Base-by-base conservation (phyloP, 35 echinoderm and acorn worm genomes). In the Lytechinus pictus region DNA sequence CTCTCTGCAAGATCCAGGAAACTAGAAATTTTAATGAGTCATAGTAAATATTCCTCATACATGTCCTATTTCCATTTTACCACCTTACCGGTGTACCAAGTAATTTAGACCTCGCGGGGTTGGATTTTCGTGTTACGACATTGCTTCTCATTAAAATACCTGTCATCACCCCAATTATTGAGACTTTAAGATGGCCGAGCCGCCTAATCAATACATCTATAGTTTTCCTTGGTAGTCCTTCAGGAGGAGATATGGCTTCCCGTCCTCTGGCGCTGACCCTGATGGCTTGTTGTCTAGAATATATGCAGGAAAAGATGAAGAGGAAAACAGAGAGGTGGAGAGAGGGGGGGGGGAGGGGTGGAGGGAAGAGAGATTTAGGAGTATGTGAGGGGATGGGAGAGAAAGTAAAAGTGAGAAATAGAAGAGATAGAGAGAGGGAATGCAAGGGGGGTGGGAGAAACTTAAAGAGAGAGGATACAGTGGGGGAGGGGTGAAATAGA, bases 81-180 rank as follows among this genome's bases (percentile, higher is more conserved):
- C 52, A 90, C 10, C 28, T 90, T 90, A n/a, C 52, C 88, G 28
- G 88, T 90, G 88, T 90, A 52, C 9, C n/a, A n/a, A n/a, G 14
- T 51, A 52, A 16, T 44, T 44, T 44, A 8, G 88, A 14, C 29
- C 29, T 44, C 9, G 88, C 14, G 28, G 88, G 2, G 33, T 44
- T 28, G 88, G 88, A 29, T 90, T 90, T 19, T 93, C 54, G 12
- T 93, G 28, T 57, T 10, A 27, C 54, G 54, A 57, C 92, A 55
- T 93, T 93, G 54, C 54, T 28, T 55, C 53, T 93, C 92, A 93
- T 93, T 55, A 93, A 93, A 55, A 93, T 54, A 24, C 57, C 92
- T 93, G 92, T 93, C 92, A 93, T 93, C 92, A 24, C 13, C 52
- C 9, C 92, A 93, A 93, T 93, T 93, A 93, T 93, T 93, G 52